These are phyloP conservation scores for Dendroctonus valens DNA, from an alignment of 1,140 invertebrate genomes.

Conservation along the genomic window DNA sequence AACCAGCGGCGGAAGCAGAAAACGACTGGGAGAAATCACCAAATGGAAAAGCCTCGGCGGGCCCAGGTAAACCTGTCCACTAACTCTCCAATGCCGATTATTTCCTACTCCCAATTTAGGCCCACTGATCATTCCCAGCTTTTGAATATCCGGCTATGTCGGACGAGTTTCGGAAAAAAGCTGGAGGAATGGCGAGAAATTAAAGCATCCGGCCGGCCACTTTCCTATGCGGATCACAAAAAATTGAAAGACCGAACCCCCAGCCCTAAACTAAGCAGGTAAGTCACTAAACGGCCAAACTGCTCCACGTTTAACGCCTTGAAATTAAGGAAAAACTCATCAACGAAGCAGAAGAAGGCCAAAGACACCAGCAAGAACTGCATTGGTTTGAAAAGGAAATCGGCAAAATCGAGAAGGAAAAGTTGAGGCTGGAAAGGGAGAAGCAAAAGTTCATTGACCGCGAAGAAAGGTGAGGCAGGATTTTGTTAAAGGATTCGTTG, in stretches of 20 bases:
- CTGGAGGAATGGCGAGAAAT: conserved; percentile 68
- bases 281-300: conserved; percentile 40
- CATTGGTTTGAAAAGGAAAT: conserved; percentile 61
- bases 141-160: conserved; percentile 60
- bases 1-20: conserved; percentile 57
- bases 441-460: conserved; percentile 61
- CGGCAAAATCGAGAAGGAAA: conserved; percentile 62
- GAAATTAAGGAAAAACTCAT: conserved; percentile 28
- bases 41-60: conserved; percentile 59
- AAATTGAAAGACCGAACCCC: conserved; percentile 44
- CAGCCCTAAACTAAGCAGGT: conserved; percentile 48
- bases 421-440: conserved; percentile 61
- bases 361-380: conserved; percentile 52
- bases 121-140: conserved; percentile 49
- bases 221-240: conserved; percentile 44
- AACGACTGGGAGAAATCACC: conserved; percentile 70
- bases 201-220: conserved; percentile 56
- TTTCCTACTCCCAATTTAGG: background rate
- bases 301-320: background rate
- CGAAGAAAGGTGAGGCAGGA: conserved; percentile 57
- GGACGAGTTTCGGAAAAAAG: conserved; percentile 68
- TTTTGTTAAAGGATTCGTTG: conserved; percentile 62
- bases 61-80: conserved; percentile 40
- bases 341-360: conserved; percentile 38
- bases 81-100: background rate